These are phyloP conservation scores for Toxotes jaculatrix DNA, from an alignment of 2,113 vertebrate genomes.

Conservation along the genomic window DNA sequence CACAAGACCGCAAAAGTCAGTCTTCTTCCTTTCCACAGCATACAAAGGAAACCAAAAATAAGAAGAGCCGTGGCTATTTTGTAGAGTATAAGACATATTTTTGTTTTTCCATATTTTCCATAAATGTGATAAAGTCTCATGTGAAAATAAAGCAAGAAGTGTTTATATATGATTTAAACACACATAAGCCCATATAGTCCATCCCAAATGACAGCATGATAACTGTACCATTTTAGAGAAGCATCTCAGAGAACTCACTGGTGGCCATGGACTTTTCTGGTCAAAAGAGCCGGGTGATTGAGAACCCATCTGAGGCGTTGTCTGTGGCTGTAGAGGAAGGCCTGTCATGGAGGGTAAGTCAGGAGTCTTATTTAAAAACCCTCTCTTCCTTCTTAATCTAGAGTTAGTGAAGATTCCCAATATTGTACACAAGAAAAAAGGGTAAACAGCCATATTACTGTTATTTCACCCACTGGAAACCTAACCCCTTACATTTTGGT, in stretches of 20 bases:
- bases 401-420: background rate
- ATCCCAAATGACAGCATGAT: background rate
- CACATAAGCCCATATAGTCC: background rate
- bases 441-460: too few species aligned
- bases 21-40: background rate
- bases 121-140: background rate
- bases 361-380: background rate
- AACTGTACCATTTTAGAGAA: conserved; percentile 87
- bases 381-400: background rate
- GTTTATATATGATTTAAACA: background rate
- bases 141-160: background rate
- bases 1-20: conserved; percentile 22
- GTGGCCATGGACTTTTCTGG: conserved; percentile 99
- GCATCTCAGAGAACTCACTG: conserved; percentile 97
- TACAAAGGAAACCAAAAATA: conserved; percentile 1
- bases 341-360: conserved; percentile 93
- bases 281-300: conserved; percentile 93
- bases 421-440: background rate
- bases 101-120: background rate
- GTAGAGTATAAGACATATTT: background rate
- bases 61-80: background rate
- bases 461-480: background rate
- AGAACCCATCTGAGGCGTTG: conserved; percentile 95
- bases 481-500: too few species aligned
- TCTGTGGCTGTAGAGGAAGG: conserved; percentile 97